Percentiles rank a stretch among this genome's conserved stretches.
These are phyloP conservation scores for Acanthopleura granulata DNA, from an alignment of 2,888 invertebrate species.

Conservation along the genomic window DNA sequence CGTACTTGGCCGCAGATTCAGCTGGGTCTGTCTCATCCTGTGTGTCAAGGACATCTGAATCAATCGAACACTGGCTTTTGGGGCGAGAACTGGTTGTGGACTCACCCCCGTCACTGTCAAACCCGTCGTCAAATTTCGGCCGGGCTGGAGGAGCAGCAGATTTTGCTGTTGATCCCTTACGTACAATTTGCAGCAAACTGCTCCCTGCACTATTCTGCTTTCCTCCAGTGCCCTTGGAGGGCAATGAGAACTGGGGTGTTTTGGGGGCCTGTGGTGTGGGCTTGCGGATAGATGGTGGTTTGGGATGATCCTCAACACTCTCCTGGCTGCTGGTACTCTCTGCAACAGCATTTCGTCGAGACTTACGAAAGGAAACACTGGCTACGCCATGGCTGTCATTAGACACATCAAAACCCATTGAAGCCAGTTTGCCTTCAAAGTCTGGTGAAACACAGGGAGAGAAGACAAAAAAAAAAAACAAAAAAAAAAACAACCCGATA, in stretches of 20 bases:
- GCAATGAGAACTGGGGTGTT: background rate
- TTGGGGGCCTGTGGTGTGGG: background rate
- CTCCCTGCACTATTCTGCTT: background rate
- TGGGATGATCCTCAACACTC: background rate
- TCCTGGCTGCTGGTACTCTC: constrained; percentile 3
- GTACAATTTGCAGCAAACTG: background rate
- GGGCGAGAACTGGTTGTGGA: constrained; percentile 14
- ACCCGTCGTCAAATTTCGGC: constrained; percentile 46
- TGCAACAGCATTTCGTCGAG: constrained; percentile 13
- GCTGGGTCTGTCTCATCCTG: constrained; percentile 19
- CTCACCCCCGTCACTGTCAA: constrained; percentile 43
- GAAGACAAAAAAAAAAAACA: background rate
- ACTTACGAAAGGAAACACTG: constrained; percentile 28
- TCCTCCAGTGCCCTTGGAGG: background rate
- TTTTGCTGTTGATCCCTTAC: background rate
- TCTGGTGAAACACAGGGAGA: constrained; percentile 42
- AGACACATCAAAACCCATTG: constrained; percentile 63
- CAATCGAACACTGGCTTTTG: constrained; percentile 30
- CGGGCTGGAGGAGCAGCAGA: background rate
- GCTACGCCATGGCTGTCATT: constrained; percentile 35
- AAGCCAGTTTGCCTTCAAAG: constrained; percentile 62
- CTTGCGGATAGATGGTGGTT: background rate
- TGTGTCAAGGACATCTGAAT: constrained; percentile 33
- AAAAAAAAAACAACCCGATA: background rate
- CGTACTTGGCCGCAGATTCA: background rate